Evolutionary conservation across 2,888 invertebrate species (phyloP).

Genomic region (Polietes domitor): DNA sequence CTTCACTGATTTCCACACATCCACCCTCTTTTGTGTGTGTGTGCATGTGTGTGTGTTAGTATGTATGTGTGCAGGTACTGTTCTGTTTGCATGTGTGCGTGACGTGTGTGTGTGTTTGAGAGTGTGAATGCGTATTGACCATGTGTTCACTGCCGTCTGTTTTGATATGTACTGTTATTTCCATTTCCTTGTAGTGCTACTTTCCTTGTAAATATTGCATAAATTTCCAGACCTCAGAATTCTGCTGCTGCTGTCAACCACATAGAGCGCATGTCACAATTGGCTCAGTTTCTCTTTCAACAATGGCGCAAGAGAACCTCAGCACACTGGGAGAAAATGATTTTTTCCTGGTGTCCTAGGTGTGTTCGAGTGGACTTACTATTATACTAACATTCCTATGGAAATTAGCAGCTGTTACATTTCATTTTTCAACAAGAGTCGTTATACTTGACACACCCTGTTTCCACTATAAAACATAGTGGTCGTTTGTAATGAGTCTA

Average conservation of each 20-base stretch:
- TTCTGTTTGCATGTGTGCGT: not conserved
- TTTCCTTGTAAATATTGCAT: conserved; percentile 45
- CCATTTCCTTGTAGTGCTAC: conserved; percentile 30
- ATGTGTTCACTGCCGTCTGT: conserved; percentile 68
- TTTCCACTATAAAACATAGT: too few relatives aligned
- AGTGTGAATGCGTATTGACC: conserved; percentile 49
- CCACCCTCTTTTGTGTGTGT: conserved; percentile 42
- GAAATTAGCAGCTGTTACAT: too few relatives aligned
- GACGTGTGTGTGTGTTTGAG: conserved; percentile 9
- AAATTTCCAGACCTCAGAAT: conserved; percentile 18
- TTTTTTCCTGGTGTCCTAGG: too few relatives aligned
- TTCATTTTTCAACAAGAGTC: too few relatives aligned
- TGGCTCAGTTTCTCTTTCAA: not conserved
- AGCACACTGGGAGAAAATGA: not conserved
- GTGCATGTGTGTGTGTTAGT: conserved; percentile 5
- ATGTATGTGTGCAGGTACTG: not conserved
- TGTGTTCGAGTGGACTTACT: too few relatives aligned
- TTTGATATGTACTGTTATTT: conserved; percentile 55
- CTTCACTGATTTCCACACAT: conserved; percentile 39
- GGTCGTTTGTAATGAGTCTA: too few relatives aligned
- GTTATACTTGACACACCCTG: too few relatives aligned
- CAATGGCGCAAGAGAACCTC: not conserved
- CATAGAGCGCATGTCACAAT: conserved; percentile 51
- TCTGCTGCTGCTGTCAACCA: conserved; percentile 17
- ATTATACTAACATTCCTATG: too few relatives aligned